phyloP scores from a whole-genome alignment of 2,797 vertebrate species.

The Phalanger gymnotis region DNA sequence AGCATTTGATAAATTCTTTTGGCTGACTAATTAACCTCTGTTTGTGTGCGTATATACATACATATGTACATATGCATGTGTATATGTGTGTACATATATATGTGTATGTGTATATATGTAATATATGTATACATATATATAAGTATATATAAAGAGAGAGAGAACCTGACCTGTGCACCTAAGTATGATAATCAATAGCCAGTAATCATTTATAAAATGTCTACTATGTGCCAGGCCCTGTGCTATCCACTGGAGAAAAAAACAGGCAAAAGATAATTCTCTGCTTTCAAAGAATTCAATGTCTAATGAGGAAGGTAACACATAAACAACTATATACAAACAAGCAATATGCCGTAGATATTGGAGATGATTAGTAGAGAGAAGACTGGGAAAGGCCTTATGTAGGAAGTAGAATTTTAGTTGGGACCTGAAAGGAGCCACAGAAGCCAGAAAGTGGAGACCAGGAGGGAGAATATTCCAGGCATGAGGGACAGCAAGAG shows the following conservation, averaged over 20 bases:
- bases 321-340: not conserved
- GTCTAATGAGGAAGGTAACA: not conserved
- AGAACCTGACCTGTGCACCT: not conserved
- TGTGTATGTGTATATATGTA: no score
- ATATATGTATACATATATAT: no score
- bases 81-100: no score
- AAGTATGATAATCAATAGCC: not conserved
- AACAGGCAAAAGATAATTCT: not conserved
- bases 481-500: not conserved
- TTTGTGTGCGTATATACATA: no score
- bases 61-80: rapidly evolving
- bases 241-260: not conserved
- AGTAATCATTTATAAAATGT: not conserved
- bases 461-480: not conserved
- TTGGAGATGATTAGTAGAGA: not conserved
- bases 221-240: not conserved
- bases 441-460: not conserved
- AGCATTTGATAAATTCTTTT: not conserved
- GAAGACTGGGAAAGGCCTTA: not conserved
- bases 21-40: not conserved
- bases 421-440: not conserved
- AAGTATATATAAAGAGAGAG: no score
- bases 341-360: not conserved
- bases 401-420: not conserved
- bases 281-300: not conserved